phyloP scores from a whole-genome alignment of 1,140 invertebrate genomes.

The Heliconius himera region DNA sequence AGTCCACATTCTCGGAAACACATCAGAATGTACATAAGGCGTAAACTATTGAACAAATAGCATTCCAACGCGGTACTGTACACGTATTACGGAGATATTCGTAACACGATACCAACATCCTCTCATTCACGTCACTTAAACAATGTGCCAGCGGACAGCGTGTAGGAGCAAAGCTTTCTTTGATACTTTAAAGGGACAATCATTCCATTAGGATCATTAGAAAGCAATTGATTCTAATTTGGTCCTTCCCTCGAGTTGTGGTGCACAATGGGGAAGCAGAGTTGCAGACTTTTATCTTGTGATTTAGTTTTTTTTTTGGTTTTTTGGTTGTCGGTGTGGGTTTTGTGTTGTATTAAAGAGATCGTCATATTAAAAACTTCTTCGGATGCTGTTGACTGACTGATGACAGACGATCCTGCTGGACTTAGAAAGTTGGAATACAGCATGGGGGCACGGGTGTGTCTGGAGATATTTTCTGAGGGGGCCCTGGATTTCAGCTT shows the following conservation, averaged over 20 bases:
- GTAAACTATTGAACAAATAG: not conserved
- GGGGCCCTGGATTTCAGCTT: no score
- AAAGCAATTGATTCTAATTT: conserved; percentile 47
- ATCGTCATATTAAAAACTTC: no score
- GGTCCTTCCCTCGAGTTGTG: conserved; percentile 31
- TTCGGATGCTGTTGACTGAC: no score
- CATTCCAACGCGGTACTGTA: not conserved
- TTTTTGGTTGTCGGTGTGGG: not conserved
- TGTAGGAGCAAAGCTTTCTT: conserved; percentile 37
- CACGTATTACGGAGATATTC: conserved; percentile 13
- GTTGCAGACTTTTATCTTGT: not conserved
- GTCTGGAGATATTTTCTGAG: no score
- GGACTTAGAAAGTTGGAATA: no score
- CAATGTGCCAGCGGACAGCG: conserved; percentile 30
- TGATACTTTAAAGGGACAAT: conserved; percentile 40
- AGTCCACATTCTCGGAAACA: not conserved
- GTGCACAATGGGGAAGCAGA: conserved; percentile 3
- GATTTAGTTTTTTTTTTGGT: not conserved
- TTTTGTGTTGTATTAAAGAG: no score
- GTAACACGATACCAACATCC: conserved; percentile 34
- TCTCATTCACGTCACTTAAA: conserved; percentile 30
- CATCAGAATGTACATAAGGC: not conserved
- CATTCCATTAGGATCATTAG: conserved; percentile 47
- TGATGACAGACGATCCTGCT: no score
- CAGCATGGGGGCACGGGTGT: no score